phyloP scores from a whole-genome alignment of 2,888 invertebrate species.

The Xestia ashworthii region DNA sequence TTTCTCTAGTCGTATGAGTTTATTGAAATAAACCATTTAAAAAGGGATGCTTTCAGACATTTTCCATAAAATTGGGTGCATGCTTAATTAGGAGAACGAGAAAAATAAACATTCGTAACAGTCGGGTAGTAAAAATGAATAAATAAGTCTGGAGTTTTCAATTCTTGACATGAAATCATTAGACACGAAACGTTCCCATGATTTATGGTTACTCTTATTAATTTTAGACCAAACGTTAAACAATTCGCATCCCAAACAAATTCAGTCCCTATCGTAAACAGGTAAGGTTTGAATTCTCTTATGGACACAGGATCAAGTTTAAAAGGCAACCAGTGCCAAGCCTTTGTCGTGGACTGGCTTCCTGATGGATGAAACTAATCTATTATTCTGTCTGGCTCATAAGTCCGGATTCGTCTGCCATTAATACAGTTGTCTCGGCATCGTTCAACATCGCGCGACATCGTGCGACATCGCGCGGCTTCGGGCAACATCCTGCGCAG shows the following conservation, averaged over 20 bases:
- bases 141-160: background rate
- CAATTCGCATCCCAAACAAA: conserved; percentile 21
- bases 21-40: background rate
- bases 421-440: conserved; percentile 69
- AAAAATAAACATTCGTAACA: background rate
- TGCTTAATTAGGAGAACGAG: background rate
- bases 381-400: conserved; percentile 72
- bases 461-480: conserved; percentile 30
- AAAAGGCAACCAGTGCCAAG: conserved; percentile 63
- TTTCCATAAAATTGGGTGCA: background rate
- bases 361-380: conserved; percentile 75
- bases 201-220: conserved; percentile 18
- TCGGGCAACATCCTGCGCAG: conserved; percentile 27
- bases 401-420: conserved; percentile 68
- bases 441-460: conserved; percentile 29
- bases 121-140: background rate
- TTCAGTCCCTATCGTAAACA: conserved; percentile 35
- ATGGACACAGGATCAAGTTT: conserved; percentile 47
- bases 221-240: conserved; percentile 42
- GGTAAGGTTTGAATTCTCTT: conserved; percentile 49
- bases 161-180: background rate
- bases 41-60: background rate
- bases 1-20: background rate
- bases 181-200: background rate
- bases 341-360: conserved; percentile 68